phyloP scores from a whole-genome alignment of 2,797 vertebrate species.

The Huso huso region DNA sequence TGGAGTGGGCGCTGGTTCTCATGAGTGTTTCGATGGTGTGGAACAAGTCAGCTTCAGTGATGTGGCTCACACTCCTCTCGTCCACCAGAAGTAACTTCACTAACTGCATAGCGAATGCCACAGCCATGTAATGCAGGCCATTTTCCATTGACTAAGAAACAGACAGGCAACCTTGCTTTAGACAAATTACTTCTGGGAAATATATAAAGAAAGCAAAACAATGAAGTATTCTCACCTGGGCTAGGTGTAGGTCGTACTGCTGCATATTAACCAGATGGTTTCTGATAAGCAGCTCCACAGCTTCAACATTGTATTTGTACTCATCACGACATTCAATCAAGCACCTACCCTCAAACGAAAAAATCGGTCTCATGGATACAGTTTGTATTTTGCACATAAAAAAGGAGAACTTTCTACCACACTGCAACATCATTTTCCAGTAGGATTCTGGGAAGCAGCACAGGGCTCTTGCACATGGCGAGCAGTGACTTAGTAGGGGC shows the following conservation, averaged over 20 bases:
- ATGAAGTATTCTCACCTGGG: constrained; percentile 69
- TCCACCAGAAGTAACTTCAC: constrained; percentile 95
- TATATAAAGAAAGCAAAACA: neutral
- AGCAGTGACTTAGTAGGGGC: no score
- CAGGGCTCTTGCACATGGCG: no score
- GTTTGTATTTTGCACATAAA: no score
- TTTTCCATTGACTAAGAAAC: constrained; percentile 90
- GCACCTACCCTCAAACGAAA: constrained; percentile 60
- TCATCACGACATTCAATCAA: constrained; percentile 96
- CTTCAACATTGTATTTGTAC: constrained; percentile 97
- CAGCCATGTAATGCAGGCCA: constrained; percentile 97
- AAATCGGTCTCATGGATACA: no score
- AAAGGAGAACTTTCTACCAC: no score
- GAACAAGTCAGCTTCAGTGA: constrained; percentile 95
- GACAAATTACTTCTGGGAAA: neutral
- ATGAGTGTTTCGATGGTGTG: constrained; percentile 98
- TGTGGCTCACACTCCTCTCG: constrained; percentile 88
- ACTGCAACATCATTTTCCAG: no score
- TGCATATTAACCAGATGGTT: constrained; percentile 98
- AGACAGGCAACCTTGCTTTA: neutral
- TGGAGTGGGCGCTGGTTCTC: constrained; percentile 97
- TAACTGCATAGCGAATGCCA: constrained; percentile 97
- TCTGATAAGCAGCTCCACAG: constrained; percentile 93
- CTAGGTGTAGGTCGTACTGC: constrained; percentile 94
- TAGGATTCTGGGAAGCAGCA: no score